phyloP scores from a whole-genome alignment of 2,888 invertebrate species.

The Taenaris catops region DNA sequence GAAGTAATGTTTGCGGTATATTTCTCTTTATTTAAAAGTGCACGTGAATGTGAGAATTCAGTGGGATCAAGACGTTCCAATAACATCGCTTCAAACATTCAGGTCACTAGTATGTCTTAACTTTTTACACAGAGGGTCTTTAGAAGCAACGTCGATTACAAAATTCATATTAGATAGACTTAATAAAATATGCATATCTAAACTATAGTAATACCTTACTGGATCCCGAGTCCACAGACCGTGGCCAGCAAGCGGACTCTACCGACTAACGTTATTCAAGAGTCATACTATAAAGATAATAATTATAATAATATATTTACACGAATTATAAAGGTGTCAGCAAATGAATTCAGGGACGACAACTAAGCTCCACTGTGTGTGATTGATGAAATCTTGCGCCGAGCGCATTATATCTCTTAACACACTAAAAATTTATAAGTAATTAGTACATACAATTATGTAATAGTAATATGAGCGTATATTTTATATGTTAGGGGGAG shows the following conservation, averaged over 20 bases:
- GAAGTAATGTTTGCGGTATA: conserved; percentile 59
- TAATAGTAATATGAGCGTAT: conserved; percentile 34
- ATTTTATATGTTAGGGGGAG: conserved; percentile 29
- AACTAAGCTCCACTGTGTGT: conserved; percentile 76
- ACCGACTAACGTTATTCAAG: conserved; percentile 42
- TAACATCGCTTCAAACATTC: conserved; percentile 74
- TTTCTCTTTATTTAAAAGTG: conserved; percentile 65
- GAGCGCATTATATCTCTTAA: conserved; percentile 59
- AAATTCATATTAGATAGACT: conserved; percentile 77
- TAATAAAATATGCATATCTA: conserved; percentile 79
- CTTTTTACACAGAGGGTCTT: conserved; percentile 77
- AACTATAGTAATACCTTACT: conserved; percentile 58
- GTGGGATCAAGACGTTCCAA: conserved; percentile 66
- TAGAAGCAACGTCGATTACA: conserved; percentile 78
- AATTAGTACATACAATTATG: conserved; percentile 42
- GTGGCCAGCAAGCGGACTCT: conserved; percentile 20
- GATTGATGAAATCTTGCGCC: conserved; percentile 72
- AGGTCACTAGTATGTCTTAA: conserved; percentile 79
- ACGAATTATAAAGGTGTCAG: conserved; percentile 74
- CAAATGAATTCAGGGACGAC: conserved; percentile 72
- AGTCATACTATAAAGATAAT: conserved; percentile 72
- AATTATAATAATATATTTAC: conserved; percentile 77
- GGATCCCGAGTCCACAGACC: conserved; percentile 22
- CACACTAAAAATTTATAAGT: conserved; percentile 71
- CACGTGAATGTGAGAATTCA: conserved; percentile 75